Evolutionary conservation across 1,140 invertebrate genomes (phyloP).

Genomic region (Bombus impatiens): DNA sequence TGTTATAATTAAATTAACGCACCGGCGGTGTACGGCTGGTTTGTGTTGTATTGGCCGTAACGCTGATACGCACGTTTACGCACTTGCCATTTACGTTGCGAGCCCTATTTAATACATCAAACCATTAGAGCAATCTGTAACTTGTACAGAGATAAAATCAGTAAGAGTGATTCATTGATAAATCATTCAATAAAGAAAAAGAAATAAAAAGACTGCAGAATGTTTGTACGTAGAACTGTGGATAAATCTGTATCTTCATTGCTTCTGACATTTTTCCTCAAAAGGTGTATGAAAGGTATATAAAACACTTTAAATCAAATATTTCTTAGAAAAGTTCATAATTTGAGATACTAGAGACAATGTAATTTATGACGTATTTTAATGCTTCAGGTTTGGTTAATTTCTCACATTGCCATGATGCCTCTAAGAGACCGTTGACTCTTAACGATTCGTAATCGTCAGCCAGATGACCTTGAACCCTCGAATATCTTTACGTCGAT

Average conservation of each 20-base stretch:
- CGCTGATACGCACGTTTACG: background rate
- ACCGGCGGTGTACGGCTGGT: background rate
- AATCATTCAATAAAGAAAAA: background rate
- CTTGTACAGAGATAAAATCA: background rate
- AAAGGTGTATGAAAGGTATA: background rate
- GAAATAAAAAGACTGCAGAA: background rate
- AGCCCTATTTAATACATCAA: background rate
- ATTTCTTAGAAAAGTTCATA: background rate
- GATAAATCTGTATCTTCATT: background rate
- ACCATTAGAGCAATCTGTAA: background rate
- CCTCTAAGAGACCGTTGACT: background rate
- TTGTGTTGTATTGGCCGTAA: background rate
- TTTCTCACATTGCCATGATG: background rate
- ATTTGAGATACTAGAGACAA: background rate
- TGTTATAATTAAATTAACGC: constrained; percentile 24
- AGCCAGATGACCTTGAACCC: constrained; percentile 26
- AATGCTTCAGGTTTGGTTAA: background rate
- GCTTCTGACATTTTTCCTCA: background rate
- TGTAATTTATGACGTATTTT: too few relatives aligned
- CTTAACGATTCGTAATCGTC: too few relatives aligned
- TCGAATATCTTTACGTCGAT: background rate
- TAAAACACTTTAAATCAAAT: background rate
- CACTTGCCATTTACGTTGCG: background rate
- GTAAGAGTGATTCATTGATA: background rate
- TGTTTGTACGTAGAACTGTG: background rate